Conservation (phyloP, 64 coral and sea anemone species). For the Stylophora pistillata region DNA sequence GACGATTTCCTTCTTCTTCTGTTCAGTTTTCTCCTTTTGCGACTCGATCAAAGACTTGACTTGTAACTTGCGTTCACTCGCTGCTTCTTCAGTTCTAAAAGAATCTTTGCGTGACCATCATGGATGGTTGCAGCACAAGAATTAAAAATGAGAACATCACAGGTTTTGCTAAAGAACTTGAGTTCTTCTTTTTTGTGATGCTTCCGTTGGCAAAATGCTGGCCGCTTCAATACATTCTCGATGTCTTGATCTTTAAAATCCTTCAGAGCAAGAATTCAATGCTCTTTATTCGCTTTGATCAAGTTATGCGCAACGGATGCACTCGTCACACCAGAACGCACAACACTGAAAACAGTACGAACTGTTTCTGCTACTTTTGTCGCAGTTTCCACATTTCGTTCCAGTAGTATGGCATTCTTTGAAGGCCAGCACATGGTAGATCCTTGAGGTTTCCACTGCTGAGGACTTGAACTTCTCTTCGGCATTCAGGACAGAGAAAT, state of each 20-base stretch:
- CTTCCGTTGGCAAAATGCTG: not conserved
- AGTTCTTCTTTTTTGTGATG: not conserved
- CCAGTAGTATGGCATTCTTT: not conserved
- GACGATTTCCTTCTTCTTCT: not conserved
- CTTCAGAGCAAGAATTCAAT: not conserved
- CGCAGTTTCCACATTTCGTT: not conserved
- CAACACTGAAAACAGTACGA: not conserved
- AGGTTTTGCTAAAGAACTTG: not conserved
- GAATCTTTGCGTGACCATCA: not conserved
- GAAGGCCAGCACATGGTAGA: not conserved
- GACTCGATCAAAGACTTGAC: not conserved
- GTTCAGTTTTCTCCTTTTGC: not conserved
- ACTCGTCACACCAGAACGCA: not conserved
- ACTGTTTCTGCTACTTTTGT: not conserved
- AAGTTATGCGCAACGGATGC: not conserved
- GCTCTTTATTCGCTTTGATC: not conserved
- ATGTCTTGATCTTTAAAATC: not conserved
- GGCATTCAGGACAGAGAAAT: not conserved
- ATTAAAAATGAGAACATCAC: not conserved
- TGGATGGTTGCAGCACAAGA: not conserved
- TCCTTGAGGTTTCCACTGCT: not conserved
- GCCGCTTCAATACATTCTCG: not conserved
- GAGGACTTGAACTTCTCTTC: not conserved
- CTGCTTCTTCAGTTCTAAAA: not conserved
- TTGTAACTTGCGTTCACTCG: not conserved